A percentile compares a stretch with the other conserved stretches of the same genome.
These are phyloP conservation scores for Microplitis demolitor DNA, from an alignment of 1,140 invertebrate genomes.

Conservation along the genomic window DNA sequence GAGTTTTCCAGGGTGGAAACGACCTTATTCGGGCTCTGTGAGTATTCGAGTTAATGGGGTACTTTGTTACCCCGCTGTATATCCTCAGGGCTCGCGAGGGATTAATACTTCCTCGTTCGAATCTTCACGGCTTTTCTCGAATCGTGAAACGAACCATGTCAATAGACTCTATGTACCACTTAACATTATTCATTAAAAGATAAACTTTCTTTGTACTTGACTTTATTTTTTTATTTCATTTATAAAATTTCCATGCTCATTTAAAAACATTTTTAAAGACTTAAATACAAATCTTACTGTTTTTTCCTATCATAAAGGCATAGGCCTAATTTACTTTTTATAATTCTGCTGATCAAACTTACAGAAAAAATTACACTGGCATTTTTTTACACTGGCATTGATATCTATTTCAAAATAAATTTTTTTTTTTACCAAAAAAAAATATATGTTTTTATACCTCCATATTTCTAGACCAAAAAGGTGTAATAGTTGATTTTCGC, in stretches of 20 bases:
- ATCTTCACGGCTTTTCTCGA: constrained; percentile 33
- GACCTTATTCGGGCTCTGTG: constrained; percentile 13
- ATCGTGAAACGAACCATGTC: constrained; percentile 22
- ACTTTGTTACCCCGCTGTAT: constrained; percentile 38
- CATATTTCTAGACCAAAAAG: background rate
- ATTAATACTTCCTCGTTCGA: constrained; percentile 46
- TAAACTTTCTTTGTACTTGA: constrained; percentile 5
- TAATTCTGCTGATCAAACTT: too few relatives aligned
- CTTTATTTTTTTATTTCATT: too few relatives aligned
- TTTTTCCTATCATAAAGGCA: too few relatives aligned
- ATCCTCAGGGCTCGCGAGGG: constrained; percentile 30
- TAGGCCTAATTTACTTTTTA: too few relatives aligned
- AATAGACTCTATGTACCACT: constrained; percentile 7
- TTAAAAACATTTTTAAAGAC: too few relatives aligned
- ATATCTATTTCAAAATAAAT: too few relatives aligned
- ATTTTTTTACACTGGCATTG: too few relatives aligned
- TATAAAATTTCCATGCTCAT: too few relatives aligned
- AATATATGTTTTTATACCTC: background rate
- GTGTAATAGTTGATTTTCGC: constrained; percentile 1
- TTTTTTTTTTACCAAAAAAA: too few relatives aligned
- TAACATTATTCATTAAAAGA: background rate
- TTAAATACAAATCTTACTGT: too few relatives aligned
- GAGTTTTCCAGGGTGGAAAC: constrained; percentile 25
- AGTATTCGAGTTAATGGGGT: constrained; percentile 40
- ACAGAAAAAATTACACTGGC: too few relatives aligned